A percentile compares a stretch with the other conserved stretches of the same genome.
phyloP scores from a whole-genome alignment of 2,888 invertebrate species.

The Caenorhabditis macrosperma region DNA sequence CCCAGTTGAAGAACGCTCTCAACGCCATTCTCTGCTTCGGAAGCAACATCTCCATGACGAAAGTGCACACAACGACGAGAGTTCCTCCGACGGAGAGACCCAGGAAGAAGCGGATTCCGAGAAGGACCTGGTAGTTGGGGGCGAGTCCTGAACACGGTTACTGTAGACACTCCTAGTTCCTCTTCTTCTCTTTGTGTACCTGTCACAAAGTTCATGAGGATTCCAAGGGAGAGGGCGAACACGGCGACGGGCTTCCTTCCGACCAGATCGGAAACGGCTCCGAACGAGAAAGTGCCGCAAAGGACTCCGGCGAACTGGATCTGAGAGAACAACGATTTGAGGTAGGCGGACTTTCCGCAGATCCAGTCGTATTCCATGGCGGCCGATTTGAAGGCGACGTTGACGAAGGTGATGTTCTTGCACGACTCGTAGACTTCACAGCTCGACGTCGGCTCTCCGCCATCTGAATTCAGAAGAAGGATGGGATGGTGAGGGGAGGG shows the following conservation, averaged over 20 bases:
- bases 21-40: constrained; percentile 79
- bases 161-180: no score
- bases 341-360: constrained; percentile 72
- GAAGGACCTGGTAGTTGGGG: constrained; percentile 52
- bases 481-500: background rate
- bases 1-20: constrained; percentile 80
- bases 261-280: constrained; percentile 69
- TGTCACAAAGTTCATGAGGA: constrained; percentile 67
- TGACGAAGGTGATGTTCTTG: constrained; percentile 70
- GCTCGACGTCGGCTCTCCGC: constrained; percentile 68
- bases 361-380: constrained; percentile 77
- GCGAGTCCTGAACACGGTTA: constrained; percentile 39
- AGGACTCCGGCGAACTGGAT: constrained; percentile 71
- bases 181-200: no score
- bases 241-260: constrained; percentile 71
- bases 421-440: constrained; percentile 69
- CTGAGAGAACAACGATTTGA: constrained; percentile 72
- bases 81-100: constrained; percentile 74
- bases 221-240: constrained; percentile 71
- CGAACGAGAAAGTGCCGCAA: constrained; percentile 75
- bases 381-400: constrained; percentile 75
- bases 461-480: constrained; percentile 40
- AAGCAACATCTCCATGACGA: constrained; percentile 79
- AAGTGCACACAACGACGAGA: constrained; percentile 78
- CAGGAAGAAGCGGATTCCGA: constrained; percentile 63